phyloP scores from a whole-genome alignment of 2,888 invertebrate species.

The Cyaniris semiargus region DNA sequence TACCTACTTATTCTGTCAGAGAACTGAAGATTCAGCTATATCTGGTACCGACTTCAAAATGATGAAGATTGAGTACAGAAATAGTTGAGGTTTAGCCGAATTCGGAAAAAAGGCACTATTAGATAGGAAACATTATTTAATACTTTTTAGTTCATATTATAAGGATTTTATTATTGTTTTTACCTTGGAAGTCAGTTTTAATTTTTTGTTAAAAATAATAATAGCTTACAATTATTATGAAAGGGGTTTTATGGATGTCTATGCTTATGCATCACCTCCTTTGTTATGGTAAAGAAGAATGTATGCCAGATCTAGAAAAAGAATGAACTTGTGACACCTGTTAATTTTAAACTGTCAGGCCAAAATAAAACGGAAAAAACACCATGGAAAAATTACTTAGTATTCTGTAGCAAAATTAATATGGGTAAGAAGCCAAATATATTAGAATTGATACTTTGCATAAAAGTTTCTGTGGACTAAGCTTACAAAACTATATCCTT shows the following conservation, averaged over 20 bases:
- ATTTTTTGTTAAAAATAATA: too few species aligned
- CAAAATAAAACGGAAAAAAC: not conserved
- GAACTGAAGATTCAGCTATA: too few species aligned
- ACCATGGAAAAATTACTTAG: not conserved
- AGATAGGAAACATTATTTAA: too few species aligned
- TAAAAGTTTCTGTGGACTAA: not conserved
- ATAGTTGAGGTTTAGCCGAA: too few species aligned
- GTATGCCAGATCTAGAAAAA: not conserved
- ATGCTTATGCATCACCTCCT: not conserved
- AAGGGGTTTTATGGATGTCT: not conserved
- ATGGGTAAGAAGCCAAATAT: not conserved
- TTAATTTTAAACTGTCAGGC: not conserved
- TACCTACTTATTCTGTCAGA: too few species aligned
- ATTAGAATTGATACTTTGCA: not conserved
- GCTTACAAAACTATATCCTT: not conserved
- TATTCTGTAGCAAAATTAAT: not conserved
- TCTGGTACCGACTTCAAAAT: too few species aligned
- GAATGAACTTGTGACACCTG: not conserved
- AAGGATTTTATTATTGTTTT: too few species aligned
- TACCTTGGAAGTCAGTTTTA: too few species aligned
- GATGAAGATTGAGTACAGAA: too few species aligned
- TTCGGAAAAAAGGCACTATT: too few species aligned
- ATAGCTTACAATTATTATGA: too few species aligned
- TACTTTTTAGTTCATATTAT: too few species aligned
- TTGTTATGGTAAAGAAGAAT: not conserved